These are phyloP conservation scores for Vulpes vulpes DNA, from an alignment of 2,113 vertebrate genomes.

Conservation along the genomic window DNA sequence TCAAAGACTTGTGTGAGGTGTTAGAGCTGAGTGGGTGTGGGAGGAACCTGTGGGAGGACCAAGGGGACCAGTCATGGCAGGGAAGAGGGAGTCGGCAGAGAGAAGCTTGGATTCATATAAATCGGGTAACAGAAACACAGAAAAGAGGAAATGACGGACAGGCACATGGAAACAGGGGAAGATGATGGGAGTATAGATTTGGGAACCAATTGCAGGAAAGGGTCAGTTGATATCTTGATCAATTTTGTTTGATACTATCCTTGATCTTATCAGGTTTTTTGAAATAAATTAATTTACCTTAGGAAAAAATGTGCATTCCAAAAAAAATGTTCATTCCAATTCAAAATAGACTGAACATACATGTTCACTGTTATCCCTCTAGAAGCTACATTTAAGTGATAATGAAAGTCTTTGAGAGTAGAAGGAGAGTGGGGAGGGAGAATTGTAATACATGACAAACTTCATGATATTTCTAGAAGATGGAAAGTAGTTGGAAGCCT, in stretches of 20 bases:
- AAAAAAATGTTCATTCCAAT: neutral
- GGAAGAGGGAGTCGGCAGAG: neutral
- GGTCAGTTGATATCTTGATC: neutral
- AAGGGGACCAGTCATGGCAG: fast-evolving
- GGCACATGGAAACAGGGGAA: neutral
- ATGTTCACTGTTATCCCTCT: neutral
- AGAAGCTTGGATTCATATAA: neutral
- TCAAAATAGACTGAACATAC: neutral
- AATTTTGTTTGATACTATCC: neutral
- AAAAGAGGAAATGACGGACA: neutral
- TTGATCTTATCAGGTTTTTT: neutral
- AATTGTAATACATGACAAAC: neutral
- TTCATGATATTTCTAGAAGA: neutral
- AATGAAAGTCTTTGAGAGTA: neutral
- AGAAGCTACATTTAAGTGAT: neutral
- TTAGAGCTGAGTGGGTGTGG: neutral
- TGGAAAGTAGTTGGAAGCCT: neutral
- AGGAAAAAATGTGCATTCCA: neutral
- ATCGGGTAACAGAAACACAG: neutral
- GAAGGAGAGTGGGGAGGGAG: neutral
- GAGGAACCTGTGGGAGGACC: neutral
- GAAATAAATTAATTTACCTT: neutral
- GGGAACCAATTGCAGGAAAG: neutral
- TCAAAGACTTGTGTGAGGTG: neutral
- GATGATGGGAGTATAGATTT: neutral